A percentile compares a stretch with the other conserved stretches of the same genome.
Evolutionary conservation across 2,113 vertebrate species (phyloP).

Genomic region (Oryzias javanicus): DNA sequence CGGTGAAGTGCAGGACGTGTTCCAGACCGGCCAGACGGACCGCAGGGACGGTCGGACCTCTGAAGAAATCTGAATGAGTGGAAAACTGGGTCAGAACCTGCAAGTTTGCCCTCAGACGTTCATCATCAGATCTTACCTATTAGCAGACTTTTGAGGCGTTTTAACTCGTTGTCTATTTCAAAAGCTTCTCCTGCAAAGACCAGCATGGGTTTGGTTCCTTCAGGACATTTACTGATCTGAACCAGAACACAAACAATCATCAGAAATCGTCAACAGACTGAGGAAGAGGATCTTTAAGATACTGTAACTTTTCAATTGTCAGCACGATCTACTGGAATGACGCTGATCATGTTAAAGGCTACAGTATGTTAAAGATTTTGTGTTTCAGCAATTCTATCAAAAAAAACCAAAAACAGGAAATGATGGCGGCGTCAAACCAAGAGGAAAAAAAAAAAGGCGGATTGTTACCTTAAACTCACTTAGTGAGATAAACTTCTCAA

Average conservation of each 20-base stretch:
- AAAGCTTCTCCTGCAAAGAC: constrained; percentile 94
- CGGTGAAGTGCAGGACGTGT: constrained; percentile 90
- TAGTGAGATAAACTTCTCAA: constrained; percentile 88
- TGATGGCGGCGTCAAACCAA: too few species aligned
- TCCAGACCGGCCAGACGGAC: constrained; percentile 94
- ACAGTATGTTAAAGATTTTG: too few species aligned
- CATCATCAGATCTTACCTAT: constrained; percentile 74
- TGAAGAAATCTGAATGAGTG: constrained; percentile 87
- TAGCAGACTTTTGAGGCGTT: constrained; percentile 86
- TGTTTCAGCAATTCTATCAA: too few species aligned
- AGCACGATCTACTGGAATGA: too few species aligned
- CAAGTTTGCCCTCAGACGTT: background rate
- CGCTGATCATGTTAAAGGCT: too few species aligned
- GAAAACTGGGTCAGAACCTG: background rate
- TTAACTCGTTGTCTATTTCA: constrained; percentile 83
- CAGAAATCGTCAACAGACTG: background rate
- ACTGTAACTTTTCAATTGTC: too few species aligned
- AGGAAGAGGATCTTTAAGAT: too few species aligned
- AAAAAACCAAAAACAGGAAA: too few species aligned
- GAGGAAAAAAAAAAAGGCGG: background rate
- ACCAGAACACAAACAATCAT: constrained; percentile 11
- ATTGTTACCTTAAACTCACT: constrained; percentile 87
- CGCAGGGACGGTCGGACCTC: constrained; percentile 84
- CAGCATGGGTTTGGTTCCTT: constrained; percentile 93
- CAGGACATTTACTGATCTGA: constrained; percentile 87